phyloP scores from a whole-genome alignment of 2,797 vertebrate genomes.

The Pelodytes ibericus region DNA sequence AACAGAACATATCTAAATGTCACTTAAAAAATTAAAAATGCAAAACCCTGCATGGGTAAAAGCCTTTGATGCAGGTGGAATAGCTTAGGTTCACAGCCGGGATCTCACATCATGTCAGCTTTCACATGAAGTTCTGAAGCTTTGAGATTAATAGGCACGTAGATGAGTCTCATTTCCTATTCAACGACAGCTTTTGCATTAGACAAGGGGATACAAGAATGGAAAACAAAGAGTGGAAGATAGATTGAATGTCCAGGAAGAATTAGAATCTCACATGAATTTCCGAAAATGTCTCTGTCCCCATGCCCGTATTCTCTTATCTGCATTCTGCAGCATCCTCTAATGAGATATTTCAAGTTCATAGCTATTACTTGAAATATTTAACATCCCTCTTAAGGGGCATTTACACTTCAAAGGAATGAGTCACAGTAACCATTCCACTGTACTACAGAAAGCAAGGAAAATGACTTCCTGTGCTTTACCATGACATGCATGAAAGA shows the following conservation, averaged over 20 bases:
- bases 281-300: conserved; percentile 41
- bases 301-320: conserved; percentile 60
- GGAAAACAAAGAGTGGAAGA: conserved; percentile 45
- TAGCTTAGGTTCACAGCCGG: conserved; percentile 50
- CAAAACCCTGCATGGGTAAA: conserved; percentile 52
- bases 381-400: conserved; percentile 72
- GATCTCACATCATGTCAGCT: conserved; percentile 56
- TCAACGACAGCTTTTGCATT: conserved; percentile 48
- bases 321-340: conserved; percentile 69
- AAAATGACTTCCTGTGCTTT: conserved; percentile 18
- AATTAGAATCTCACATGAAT: conserved; percentile 64
- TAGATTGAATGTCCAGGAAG: conserved; percentile 53
- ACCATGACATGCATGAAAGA: conserved; percentile 23
- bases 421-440: conserved; percentile 64
- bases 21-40: conserved; percentile 55
- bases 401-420: conserved; percentile 78
- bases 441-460: conserved; percentile 46
- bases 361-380: conserved; percentile 76
- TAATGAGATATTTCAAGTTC: conserved; percentile 73
- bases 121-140: conserved; percentile 51
- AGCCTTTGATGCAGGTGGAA: conserved; percentile 54
- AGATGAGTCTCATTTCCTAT: conserved; percentile 45
- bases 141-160: conserved; percentile 52
- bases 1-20: conserved; percentile 51
- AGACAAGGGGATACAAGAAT: conserved; percentile 52